A percentile compares a stretch with the other conserved stretches of the same genome.
These are phyloP conservation scores for Rafetus swinhoei DNA, from an alignment of 2,113 vertebrate genomes.

Conservation along the genomic window DNA sequence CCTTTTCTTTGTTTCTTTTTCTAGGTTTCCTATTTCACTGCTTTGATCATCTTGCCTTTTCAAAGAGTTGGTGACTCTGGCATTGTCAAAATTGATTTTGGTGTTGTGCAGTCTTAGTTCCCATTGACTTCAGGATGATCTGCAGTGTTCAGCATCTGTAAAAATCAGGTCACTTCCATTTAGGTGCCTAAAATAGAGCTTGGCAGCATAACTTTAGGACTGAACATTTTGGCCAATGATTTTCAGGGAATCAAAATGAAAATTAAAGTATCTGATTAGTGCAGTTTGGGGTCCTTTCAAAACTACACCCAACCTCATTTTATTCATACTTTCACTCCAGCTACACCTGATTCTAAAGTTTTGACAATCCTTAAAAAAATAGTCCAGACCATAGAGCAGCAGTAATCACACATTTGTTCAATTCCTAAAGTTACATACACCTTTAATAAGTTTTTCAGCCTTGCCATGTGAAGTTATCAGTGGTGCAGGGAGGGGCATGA, in stretches of 20 bases:
- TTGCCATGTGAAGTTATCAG: background rate
- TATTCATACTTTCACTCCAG: background rate
- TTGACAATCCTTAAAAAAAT: background rate
- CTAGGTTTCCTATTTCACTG: background rate
- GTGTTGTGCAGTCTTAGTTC: background rate
- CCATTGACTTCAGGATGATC: background rate
- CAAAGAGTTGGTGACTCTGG: background rate
- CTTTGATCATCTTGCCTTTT: background rate
- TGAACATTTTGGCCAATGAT: background rate
- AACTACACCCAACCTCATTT: background rate
- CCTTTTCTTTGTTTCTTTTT: background rate
- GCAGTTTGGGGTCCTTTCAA: background rate
- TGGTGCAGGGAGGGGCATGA: background rate
- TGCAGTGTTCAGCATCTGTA: accelerated
- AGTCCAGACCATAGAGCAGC: background rate
- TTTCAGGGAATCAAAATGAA: background rate
- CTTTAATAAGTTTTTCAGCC: background rate
- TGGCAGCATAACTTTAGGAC: background rate
- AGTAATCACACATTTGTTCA: background rate
- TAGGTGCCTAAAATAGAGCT: background rate
- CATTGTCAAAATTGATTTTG: background rate
- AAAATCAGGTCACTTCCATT: background rate
- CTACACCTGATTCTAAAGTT: background rate
- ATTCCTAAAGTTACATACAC: background rate
- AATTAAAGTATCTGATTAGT: slow-evolving; percentile 18